These are phyloP conservation scores for Ophioninae sp. DNA, from an alignment of 2,888 invertebrate species.

Conservation along the genomic window DNA sequence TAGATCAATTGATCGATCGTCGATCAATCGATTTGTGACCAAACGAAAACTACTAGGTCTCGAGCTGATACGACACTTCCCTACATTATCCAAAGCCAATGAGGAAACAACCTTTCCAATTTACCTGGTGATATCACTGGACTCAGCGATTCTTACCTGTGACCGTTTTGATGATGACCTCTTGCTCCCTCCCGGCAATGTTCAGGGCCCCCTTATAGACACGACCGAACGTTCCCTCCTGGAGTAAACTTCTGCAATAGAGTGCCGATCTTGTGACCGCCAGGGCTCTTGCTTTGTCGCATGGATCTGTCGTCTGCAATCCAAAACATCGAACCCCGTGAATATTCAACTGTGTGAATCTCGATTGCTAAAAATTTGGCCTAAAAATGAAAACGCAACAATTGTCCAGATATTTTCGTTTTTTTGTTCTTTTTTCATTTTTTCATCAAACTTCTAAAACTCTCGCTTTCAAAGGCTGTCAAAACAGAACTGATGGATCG, in stretches of 20 bases:
- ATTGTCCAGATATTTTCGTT: too few species aligned
- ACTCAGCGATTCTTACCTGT: slow-evolving; percentile 83
- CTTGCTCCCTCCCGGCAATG: slow-evolving; percentile 85
- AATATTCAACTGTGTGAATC: not conserved
- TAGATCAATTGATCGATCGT: not conserved
- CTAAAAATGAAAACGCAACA: too few species aligned
- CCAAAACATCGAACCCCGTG: slow-evolving; percentile 35
- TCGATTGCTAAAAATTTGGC: too few species aligned
- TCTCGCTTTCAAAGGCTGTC: too few species aligned
- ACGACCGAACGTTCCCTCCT: slow-evolving; percentile 94
- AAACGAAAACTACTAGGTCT: slow-evolving; percentile 31
- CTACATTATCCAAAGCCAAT: slow-evolving; percentile 56
- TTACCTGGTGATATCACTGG: not conserved
- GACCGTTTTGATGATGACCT: slow-evolving; percentile 93
- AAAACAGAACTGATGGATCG: too few species aligned
- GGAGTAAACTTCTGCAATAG: slow-evolving; percentile 84
- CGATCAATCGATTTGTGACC: not conserved
- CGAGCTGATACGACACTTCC: slow-evolving; percentile 41
- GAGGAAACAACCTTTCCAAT: not conserved
- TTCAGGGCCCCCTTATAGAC: slow-evolving; percentile 90
- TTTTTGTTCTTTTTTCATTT: too few species aligned
- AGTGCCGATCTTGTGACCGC: slow-evolving; percentile 85
- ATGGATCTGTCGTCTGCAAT: slow-evolving; percentile 81
- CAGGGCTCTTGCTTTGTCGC: slow-evolving; percentile 85
- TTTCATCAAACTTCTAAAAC: too few species aligned